Conservation (phyloP, 2,888 invertebrate species). For the Drosophila merina region DNA sequence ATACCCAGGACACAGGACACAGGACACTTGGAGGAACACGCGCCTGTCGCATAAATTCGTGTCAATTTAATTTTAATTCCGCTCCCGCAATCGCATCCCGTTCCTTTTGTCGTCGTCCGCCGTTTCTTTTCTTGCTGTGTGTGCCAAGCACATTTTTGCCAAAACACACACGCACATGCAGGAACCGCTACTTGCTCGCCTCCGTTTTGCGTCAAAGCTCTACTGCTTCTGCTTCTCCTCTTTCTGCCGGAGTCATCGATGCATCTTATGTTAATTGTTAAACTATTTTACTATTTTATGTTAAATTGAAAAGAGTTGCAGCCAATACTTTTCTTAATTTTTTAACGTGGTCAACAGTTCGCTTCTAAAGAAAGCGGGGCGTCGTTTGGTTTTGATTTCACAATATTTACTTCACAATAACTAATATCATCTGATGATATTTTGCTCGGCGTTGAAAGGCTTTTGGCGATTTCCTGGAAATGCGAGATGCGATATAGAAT, state of each 20-base stretch:
- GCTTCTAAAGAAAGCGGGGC: background rate
- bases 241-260: slow-evolving; percentile 25
- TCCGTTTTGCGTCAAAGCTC: slow-evolving; percentile 39
- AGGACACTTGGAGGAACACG: slow-evolving; percentile 33
- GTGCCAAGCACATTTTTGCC: slow-evolving; percentile 75
- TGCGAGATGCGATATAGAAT: background rate
- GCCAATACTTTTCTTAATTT: background rate
- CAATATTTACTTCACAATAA: slow-evolving; percentile 1
- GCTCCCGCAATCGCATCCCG: slow-evolving; percentile 46
- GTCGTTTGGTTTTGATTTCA: background rate
- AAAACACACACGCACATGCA: slow-evolving; percentile 57
- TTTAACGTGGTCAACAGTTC: background rate
- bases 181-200: slow-evolving; percentile 67
- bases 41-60: slow-evolving; percentile 46
- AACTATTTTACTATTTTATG: slow-evolving; percentile 18
- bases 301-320: slow-evolving; percentile 4
- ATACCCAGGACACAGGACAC: slow-evolving; percentile 14
- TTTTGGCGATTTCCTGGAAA: background rate
- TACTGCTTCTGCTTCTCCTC: slow-evolving; percentile 48
- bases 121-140: slow-evolving; percentile 35
- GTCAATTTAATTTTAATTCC: slow-evolving; percentile 66
- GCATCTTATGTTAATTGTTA: slow-evolving; percentile 15
- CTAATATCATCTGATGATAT: background rate
- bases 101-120: slow-evolving; percentile 37
- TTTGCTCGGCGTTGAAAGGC: background rate